These are phyloP conservation scores for Hystrix brachyura DNA, from an alignment of 2,113 vertebrate species.

Conservation along the genomic window DNA sequence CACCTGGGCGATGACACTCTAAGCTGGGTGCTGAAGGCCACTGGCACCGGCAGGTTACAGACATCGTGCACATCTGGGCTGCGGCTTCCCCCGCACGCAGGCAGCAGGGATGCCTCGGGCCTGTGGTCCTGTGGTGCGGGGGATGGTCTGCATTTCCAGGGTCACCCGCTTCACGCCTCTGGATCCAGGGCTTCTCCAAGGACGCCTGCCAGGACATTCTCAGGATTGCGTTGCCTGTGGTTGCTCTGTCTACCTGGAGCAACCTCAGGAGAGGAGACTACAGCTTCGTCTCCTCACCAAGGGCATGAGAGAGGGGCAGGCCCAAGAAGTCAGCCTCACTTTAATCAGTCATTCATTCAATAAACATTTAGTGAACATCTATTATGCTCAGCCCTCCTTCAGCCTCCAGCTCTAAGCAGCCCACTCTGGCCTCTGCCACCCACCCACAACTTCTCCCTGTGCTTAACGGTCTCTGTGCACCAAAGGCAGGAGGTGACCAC, in stretches of 20 bases:
- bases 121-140: neutral
- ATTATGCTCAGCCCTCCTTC: neutral
- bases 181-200: neutral
- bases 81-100: neutral
- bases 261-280: neutral
- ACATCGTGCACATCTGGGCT: neutral
- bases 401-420: neutral
- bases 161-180: neutral
- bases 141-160: neutral
- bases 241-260: neutral
- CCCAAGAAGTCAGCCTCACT: neutral
- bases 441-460: neutral
- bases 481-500: neutral
- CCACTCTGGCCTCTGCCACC: neutral
- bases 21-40: neutral
- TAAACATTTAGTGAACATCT: neutral
- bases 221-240: neutral
- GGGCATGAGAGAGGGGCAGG: neutral
- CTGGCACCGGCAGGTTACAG: neutral
- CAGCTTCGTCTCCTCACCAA: neutral
- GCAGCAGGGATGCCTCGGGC: neutral
- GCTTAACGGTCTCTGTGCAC: neutral
- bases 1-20: rapidly evolving
- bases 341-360: neutral
- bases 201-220: neutral